A percentile compares a stretch with the other conserved stretches of the same genome.
Evolutionary conservation across 2,797 vertebrate genomes (phyloP).

Genomic region (Neopelma chrysocephalum): DNA sequence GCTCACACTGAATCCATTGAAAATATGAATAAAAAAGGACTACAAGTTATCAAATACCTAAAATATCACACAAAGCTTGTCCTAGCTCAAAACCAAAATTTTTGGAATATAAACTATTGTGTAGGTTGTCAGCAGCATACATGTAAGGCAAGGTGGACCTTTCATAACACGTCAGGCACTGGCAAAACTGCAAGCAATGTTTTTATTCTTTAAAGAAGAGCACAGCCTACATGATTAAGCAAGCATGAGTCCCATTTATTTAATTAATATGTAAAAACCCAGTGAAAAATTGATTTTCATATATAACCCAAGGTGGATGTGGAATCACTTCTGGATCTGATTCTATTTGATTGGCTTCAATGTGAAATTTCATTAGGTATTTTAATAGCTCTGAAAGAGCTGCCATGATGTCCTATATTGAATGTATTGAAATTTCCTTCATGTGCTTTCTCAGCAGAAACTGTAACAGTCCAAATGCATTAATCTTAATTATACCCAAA

Average conservation of each 20-base stretch:
- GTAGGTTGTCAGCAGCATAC: not conserved
- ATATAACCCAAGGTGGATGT: not conserved
- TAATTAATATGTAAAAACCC: conserved; percentile 16
- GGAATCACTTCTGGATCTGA: conserved; percentile 1
- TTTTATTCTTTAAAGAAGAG: not conserved
- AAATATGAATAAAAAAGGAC: not conserved
- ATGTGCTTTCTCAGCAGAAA: not conserved
- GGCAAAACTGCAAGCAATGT: not conserved
- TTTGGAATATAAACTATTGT: not conserved
- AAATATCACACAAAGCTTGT: not conserved
- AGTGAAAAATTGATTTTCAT: conserved; percentile 25
- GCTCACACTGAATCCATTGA: not conserved
- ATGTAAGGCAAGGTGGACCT: not conserved
- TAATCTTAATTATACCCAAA: not conserved
- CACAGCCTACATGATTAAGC: not conserved
- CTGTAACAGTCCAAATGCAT: not conserved
- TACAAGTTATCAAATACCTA: not conserved
- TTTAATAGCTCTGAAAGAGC: conserved; percentile 23
- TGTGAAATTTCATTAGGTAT: conserved; percentile 22
- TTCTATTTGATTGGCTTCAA: not conserved
- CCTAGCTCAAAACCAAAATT: not conserved
- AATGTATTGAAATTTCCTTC: not conserved
- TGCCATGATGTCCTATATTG: not conserved
- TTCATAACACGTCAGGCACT: not conserved
- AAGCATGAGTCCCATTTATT: not conserved